These are phyloP conservation scores for Ginglymostoma cirratum DNA, from an alignment of 2,113 vertebrate species.

Conservation along the genomic window DNA sequence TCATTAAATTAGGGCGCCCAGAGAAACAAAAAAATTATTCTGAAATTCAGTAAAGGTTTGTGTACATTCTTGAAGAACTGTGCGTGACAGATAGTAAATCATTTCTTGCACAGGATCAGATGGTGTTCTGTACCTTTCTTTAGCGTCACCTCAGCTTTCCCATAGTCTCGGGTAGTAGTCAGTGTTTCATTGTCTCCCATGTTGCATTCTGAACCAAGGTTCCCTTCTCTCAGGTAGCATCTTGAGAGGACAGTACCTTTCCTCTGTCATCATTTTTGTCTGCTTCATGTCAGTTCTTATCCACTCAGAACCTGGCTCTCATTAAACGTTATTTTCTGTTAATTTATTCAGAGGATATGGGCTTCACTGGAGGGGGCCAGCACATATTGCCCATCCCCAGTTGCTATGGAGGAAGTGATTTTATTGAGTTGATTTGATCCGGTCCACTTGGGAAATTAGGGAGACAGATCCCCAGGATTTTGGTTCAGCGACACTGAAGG, in stretches of 20 bases:
- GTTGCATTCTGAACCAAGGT: not conserved
- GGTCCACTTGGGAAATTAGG: no score
- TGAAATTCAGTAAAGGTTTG: not conserved
- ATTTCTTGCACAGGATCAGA: not conserved
- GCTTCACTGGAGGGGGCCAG: no score
- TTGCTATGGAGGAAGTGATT: no score
- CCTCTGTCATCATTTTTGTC: not conserved
- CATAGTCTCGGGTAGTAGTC: not conserved
- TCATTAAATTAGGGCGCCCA: slow-evolving; percentile 19
- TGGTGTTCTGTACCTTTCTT: not conserved
- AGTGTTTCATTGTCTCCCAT: not conserved
- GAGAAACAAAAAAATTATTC: not conserved
- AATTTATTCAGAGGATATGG: no score
- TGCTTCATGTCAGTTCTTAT: not conserved
- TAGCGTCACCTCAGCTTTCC: not conserved
- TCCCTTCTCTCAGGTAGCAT: not conserved
- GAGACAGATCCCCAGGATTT: no score
- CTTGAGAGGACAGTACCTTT: not conserved
- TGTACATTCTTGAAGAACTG: not conserved
- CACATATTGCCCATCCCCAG: no score
- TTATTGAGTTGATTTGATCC: no score
- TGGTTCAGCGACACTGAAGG: no score
- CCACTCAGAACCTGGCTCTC: not conserved
- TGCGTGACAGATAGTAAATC: not conserved
- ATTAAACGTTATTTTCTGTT: not conserved